Conservation (phyloP, 2,888 invertebrate genomes). For the Harpagoxenus sublaevis region DNA sequence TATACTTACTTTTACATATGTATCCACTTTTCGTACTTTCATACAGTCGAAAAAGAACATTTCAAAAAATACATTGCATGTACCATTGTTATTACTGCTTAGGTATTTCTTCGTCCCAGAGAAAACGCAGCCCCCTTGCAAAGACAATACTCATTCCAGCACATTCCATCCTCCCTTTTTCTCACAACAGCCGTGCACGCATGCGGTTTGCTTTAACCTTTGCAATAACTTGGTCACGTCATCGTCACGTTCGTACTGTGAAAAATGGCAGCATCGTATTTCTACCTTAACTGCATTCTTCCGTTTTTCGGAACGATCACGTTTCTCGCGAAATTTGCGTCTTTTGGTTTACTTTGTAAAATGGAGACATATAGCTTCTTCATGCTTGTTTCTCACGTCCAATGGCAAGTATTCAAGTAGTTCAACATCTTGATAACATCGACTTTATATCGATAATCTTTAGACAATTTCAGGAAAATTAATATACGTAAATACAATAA, state of each 20-base stretch:
- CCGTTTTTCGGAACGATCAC: slow-evolving; percentile 1
- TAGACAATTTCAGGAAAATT: background rate
- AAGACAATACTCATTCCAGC: slow-evolving; percentile 51
- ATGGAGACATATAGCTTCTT: background rate
- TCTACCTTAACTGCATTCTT: slow-evolving; percentile 40
- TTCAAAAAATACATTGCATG: slow-evolving; percentile 49
- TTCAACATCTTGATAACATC: background rate
- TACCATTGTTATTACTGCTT: slow-evolving; percentile 51
- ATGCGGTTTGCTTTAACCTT: slow-evolving; percentile 47
- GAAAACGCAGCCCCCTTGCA: slow-evolving; percentile 27
- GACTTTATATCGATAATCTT: background rate
- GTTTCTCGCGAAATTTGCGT: slow-evolving; percentile 17
- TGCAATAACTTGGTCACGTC: slow-evolving; percentile 52
- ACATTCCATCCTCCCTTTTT: slow-evolving; percentile 31
- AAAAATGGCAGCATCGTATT: slow-evolving; percentile 39
- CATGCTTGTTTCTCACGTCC: background rate
- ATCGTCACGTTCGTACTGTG: slow-evolving; percentile 39
- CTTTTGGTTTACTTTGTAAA: slow-evolving; percentile 30
- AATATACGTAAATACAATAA: background rate
- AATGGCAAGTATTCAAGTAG: background rate
- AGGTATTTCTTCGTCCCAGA: slow-evolving; percentile 38
- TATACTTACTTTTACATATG: background rate
- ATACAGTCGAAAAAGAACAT: background rate
- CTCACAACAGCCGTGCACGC: slow-evolving; percentile 27
- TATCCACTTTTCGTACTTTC: background rate